Percentiles rank a stretch among this genome's conserved stretches.
Conservation (phyloP, 2,797 vertebrate species). For the Choloepus didactylus region DNA sequence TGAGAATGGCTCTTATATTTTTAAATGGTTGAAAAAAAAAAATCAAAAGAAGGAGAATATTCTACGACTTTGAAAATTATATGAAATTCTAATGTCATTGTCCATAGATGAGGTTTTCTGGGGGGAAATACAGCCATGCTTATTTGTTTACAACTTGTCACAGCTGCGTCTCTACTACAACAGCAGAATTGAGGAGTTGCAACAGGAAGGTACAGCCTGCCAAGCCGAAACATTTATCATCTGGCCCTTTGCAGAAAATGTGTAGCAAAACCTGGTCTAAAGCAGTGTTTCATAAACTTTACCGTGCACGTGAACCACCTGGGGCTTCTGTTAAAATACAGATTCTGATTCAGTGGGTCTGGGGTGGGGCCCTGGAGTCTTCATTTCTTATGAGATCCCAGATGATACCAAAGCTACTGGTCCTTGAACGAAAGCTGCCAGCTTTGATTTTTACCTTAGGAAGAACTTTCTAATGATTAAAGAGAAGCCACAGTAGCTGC, state of each 20-base stretch:
- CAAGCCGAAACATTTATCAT: constrained; percentile 40
- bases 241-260: constrained; percentile 1
- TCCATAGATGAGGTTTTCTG: not conserved
- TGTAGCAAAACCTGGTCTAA: not conserved
- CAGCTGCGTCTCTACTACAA: not conserved
- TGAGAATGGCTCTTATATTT: not conserved
- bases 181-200: not conserved
- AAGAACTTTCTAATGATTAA: not conserved
- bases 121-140: not conserved
- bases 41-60: not conserved
- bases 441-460: not conserved
- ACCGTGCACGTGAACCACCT: not conserved
- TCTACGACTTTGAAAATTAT: constrained; percentile 11
- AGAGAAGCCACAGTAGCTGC: not conserved
- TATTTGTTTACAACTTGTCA: not conserved
- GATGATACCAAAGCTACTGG: not conserved
- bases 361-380: not conserved
- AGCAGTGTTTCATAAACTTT: not conserved
- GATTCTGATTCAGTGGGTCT: not conserved
- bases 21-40: not conserved
- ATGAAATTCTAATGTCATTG: not conserved
- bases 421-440: not conserved
- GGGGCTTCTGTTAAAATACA: not conserved
- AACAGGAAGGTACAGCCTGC: not conserved
- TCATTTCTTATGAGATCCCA: not conserved